These are phyloP conservation scores for Ooceraea biroi DNA, from an alignment of 1,140 invertebrate genomes.

Conservation along the genomic window DNA sequence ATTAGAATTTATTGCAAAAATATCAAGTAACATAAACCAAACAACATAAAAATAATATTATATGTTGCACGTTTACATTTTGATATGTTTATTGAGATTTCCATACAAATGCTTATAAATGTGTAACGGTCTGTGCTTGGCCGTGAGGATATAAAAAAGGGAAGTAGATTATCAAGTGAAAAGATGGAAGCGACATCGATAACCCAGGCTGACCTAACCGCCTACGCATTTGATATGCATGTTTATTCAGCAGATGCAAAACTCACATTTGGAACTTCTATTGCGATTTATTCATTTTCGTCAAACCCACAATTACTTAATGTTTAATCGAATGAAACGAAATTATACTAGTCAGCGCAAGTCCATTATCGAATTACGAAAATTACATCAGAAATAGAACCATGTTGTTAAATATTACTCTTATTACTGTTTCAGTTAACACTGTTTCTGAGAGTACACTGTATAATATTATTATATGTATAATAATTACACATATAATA, in stretches of 20 bases:
- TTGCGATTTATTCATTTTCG: neutral
- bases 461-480: neutral
- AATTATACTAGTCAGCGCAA: neutral
- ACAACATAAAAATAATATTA: neutral
- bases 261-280: neutral
- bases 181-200: conserved; percentile 24
- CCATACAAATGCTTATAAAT: neutral
- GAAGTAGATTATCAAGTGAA: too few species aligned
- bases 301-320: neutral
- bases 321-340: neutral
- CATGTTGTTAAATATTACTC: neutral
- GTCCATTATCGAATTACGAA: neutral
- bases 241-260: conserved; percentile 3
- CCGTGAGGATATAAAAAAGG: conserved; percentile 29
- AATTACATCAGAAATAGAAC: conserved; percentile 21
- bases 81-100: neutral
- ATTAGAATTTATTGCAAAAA: too few species aligned
- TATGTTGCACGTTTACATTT: neutral
- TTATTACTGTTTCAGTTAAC: neutral
- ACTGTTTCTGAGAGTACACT: too few species aligned
- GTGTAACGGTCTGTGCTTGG: neutral
- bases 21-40: too few species aligned
- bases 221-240: conserved; percentile 25
- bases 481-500: neutral
- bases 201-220: conserved; percentile 29